Base-by-base conservation (phyloP, 2,888 invertebrate species). In the Caenorhabditis sp. region DNA sequence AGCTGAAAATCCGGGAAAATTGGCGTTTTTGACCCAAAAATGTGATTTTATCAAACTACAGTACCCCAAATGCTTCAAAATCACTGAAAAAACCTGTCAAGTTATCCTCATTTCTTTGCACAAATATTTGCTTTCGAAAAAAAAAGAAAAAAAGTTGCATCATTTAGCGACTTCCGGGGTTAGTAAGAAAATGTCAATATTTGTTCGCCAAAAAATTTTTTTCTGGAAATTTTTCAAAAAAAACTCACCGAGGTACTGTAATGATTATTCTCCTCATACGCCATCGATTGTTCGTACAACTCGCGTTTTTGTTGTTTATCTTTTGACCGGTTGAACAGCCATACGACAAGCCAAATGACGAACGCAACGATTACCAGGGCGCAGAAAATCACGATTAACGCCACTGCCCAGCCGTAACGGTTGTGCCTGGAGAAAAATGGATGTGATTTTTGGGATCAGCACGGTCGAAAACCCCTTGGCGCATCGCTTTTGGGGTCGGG, bases 311-410 rank as follows among this genome's bases (percentile, higher is more conserved):
- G 76, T 57, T 71, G 69, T 64, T 78, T 78, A 26, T 78, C 78
- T 54, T 76, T 73, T 49, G 74, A 63, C 23, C 82, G 69, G 53
- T 80, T 80, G 77, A 79, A 69, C 31, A 82, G 75, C 82, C 82
- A 82, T n/a, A 77, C 72, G 59, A 77, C 70, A 58, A 82, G 79
- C 70, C 77, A 76, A 43, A 76, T 69, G 37, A 73, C 76, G 31
- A 80, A 73, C 3, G 77, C 78, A 31, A 80, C 58, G 66, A 82
- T 76, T 49, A 82, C 80, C 51, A 82, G 66, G 36, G 66, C 54
- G 58, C 80, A 79, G 76, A 82, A 80, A 51, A 82, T 77, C 43
- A 82, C 80, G 67, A 82, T 78, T 26, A 82, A 64, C n/a, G 82
- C 82, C 17, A 82, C 80, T 6, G 82, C 82, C 80, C 80, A 82